These are phyloP conservation scores for Spinus olivaceus DNA, from an alignment of 2,797 vertebrate species.

Conservation along the genomic window DNA sequence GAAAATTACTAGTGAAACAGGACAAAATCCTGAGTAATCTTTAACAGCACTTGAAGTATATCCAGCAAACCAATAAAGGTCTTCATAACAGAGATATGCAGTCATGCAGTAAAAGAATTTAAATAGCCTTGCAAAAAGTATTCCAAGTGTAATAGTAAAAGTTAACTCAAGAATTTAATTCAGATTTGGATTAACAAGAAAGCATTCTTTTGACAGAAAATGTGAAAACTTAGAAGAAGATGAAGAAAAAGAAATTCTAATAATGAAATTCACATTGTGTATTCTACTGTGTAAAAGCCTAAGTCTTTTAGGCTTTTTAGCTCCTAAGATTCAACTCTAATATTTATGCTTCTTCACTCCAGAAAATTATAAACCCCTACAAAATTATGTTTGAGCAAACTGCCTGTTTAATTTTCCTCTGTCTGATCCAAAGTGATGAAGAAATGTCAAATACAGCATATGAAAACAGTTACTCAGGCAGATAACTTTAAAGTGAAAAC, in stretches of 20 bases:
- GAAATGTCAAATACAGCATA: background rate
- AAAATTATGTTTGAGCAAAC: background rate
- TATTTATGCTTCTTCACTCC: background rate
- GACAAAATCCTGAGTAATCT: background rate
- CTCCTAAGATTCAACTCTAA: background rate
- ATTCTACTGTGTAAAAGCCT: background rate
- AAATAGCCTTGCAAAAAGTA: background rate
- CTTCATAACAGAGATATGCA: background rate
- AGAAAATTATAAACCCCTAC: background rate
- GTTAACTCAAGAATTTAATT: background rate
- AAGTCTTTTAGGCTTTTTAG: background rate
- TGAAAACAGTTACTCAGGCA: background rate
- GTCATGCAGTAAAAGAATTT: slow-evolving; percentile 21
- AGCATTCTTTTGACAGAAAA: background rate
- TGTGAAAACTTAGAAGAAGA: background rate
- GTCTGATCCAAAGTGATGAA: background rate
- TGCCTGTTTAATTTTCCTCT: background rate
- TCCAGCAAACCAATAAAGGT: slow-evolving; percentile 16
- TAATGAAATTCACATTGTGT: background rate
- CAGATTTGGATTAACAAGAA: background rate
- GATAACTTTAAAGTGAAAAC: background rate
- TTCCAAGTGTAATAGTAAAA: background rate
- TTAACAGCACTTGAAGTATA: slow-evolving; percentile 13
- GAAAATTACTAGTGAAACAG: slow-evolving; percentile 42
- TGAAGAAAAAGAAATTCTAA: background rate